phyloP scores from a whole-genome alignment of 2,888 invertebrate species.

The Apodemia duryi region DNA sequence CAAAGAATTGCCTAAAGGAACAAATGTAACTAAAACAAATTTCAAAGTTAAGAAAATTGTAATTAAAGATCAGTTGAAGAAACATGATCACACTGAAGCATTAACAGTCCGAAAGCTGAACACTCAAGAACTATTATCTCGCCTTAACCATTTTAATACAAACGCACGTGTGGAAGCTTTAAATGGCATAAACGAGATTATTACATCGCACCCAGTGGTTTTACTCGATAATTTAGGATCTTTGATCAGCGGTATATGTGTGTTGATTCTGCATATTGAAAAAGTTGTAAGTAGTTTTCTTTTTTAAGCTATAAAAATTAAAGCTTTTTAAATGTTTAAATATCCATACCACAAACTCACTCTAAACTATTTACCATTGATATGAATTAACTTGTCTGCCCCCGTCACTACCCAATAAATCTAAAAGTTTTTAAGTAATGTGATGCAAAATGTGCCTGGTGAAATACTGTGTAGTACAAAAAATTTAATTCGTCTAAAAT shows the following conservation, averaged over 20 bases:
- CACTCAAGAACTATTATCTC: constrained; percentile 84
- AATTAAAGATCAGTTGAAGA: constrained; percentile 86
- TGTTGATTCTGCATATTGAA: constrained; percentile 86
- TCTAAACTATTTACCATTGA: too few relatives aligned
- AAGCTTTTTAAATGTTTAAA: too few relatives aligned
- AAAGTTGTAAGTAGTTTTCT: constrained; percentile 60
- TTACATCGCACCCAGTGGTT: constrained; percentile 48
- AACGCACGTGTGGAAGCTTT: constrained; percentile 83
- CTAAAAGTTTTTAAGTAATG: too few relatives aligned
- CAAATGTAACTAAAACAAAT: constrained; percentile 92
- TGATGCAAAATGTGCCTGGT: too few relatives aligned
- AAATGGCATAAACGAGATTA: constrained; percentile 79
- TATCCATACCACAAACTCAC: too few relatives aligned
- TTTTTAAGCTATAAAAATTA: not conserved
- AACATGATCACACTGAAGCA: constrained; percentile 73
- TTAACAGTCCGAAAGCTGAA: constrained; percentile 84
- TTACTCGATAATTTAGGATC: constrained; percentile 81
- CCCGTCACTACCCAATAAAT: too few relatives aligned
- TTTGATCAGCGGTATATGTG: constrained; percentile 83
- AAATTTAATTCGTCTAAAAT: too few relatives aligned
- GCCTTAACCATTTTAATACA: constrained; percentile 87
- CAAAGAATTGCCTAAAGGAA: constrained; percentile 90
- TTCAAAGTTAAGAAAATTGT: constrained; percentile 94
- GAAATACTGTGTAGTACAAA: too few relatives aligned
- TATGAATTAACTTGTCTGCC: too few relatives aligned